Percentiles rank a stretch among this genome's conserved stretches.
These are phyloP conservation scores for Yponomeuta evonymella DNA, from an alignment of 2,888 invertebrate species.

Conservation along the genomic window DNA sequence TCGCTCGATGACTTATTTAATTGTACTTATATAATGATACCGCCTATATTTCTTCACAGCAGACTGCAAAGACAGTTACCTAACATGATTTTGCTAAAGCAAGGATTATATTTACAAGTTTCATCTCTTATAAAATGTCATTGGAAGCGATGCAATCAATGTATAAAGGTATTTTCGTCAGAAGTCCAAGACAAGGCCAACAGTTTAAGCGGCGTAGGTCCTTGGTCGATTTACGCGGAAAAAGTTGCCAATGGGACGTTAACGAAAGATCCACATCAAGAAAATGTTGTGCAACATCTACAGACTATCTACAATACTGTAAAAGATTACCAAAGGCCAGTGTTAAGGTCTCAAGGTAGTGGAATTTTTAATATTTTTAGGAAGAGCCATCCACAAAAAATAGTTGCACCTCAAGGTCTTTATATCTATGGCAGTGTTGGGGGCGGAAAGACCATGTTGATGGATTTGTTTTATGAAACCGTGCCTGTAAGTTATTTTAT, in stretches of 20 bases:
- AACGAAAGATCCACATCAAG: slow-evolving; percentile 83
- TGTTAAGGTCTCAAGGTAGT: slow-evolving; percentile 30
- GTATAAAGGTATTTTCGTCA: slow-evolving; percentile 50
- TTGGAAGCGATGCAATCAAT: slow-evolving; percentile 48
- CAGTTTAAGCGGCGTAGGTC: slow-evolving; percentile 43
- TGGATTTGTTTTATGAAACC: slow-evolving; percentile 95
- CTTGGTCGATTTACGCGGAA: slow-evolving; percentile 71
- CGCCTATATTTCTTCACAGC: slow-evolving; percentile 9
- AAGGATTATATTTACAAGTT: slow-evolving; percentile 40
- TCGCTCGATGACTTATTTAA: not conserved
- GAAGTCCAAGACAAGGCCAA: slow-evolving; percentile 37
- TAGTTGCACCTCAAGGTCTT: slow-evolving; percentile 83
- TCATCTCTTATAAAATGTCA: slow-evolving; percentile 43
- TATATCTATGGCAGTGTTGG: slow-evolving; percentile 95
- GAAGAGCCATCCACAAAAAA: slow-evolving; percentile 53
- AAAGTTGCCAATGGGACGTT: slow-evolving; percentile 78
- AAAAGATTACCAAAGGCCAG: slow-evolving; percentile 69
- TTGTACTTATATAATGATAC: slow-evolving; percentile 39
- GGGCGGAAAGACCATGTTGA: slow-evolving; percentile 98
- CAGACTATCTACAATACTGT: slow-evolving; percentile 82
- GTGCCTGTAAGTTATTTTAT: slow-evolving; percentile 37
- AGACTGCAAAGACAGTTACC: not conserved
- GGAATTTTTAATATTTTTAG: slow-evolving; percentile 54
- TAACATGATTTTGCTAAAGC: slow-evolving; percentile 24
- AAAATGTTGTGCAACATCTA: slow-evolving; percentile 80